phyloP scores from a whole-genome alignment of 2,888 invertebrate species.

The Drosophila conformis region DNA sequence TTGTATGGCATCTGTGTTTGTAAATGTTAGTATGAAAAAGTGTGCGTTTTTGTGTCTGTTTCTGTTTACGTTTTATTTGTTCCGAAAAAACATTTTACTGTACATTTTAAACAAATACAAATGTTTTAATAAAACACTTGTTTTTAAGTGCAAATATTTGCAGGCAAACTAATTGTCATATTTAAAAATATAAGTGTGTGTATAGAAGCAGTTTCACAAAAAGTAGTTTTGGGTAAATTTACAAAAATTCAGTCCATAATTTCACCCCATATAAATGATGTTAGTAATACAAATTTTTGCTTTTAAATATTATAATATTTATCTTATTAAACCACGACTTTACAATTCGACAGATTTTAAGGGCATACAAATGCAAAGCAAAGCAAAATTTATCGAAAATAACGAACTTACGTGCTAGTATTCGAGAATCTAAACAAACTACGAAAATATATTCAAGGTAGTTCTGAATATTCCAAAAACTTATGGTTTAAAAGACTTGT shows the following conservation, averaged over 20 bases:
- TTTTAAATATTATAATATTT: not conserved
- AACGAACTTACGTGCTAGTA: not conserved
- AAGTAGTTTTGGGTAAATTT: not conserved
- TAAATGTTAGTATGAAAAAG: conserved; percentile 18
- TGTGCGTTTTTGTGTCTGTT: conserved; percentile 1
- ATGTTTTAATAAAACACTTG: not conserved
- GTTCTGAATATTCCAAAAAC: not conserved
- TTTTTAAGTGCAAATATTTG: not conserved
- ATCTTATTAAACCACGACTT: not conserved
- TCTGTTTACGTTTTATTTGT: conserved; percentile 23
- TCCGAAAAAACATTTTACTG: not conserved
- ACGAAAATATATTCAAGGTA: not conserved
- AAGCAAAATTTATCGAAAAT: not conserved
- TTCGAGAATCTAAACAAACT: conserved; percentile 2
- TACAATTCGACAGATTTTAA: not conserved
- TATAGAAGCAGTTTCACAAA: not conserved
- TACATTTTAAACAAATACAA: not conserved
- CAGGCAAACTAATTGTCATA: not conserved
- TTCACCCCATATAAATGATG: conserved; percentile 9
- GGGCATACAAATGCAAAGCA: not conserved
- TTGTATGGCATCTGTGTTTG: conserved; percentile 5
- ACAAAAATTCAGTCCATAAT: not conserved
- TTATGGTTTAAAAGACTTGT: conserved; percentile 3
- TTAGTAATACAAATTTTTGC: not conserved
- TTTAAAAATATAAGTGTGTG: not conserved